A percentile compares a stretch with the other conserved stretches of the same genome.
Conservation (phyloP, 2,888 invertebrate species). For the Nebria salina region DNA sequence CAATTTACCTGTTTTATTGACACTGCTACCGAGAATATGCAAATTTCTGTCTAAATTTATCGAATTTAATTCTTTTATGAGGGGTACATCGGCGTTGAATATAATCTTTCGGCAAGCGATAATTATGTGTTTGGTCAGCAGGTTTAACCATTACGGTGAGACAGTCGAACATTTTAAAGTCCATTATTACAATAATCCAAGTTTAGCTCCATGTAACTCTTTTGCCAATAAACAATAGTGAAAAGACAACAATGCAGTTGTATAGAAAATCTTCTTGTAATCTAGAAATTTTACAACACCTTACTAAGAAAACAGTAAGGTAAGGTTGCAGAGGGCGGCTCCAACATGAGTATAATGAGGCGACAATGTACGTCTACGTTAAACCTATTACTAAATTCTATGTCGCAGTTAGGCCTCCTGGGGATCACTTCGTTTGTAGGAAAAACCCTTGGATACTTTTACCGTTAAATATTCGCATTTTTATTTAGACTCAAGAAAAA, state of each 20-base stretch:
- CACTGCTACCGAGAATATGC: neutral
- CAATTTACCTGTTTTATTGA: neutral
- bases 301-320: constrained; percentile 29
- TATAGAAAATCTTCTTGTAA: constrained; percentile 20
- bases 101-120: neutral
- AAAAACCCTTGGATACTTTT: constrained; percentile 10
- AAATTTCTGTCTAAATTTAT: neutral
- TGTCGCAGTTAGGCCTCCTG: neutral
- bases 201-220: constrained; percentile 8
- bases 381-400: constrained; percentile 14
- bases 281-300: constrained; percentile 40
- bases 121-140: neutral
- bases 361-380: neutral
- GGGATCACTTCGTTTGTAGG: neutral
- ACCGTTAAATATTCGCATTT: neutral
- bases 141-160: neutral
- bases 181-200: constrained; percentile 4
- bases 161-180: neutral
- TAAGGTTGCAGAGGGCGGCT: constrained; percentile 3
- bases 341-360: neutral
- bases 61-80: neutral
- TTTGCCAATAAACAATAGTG: constrained; percentile 17
- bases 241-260: neutral
- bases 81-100: neutral
- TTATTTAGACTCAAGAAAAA: neutral